Evolutionary conservation across 2,797 vertebrate species (phyloP), one percentile per base, ranked within the genome.

Genomic region (Uromys caudimaculatus): DNA sequence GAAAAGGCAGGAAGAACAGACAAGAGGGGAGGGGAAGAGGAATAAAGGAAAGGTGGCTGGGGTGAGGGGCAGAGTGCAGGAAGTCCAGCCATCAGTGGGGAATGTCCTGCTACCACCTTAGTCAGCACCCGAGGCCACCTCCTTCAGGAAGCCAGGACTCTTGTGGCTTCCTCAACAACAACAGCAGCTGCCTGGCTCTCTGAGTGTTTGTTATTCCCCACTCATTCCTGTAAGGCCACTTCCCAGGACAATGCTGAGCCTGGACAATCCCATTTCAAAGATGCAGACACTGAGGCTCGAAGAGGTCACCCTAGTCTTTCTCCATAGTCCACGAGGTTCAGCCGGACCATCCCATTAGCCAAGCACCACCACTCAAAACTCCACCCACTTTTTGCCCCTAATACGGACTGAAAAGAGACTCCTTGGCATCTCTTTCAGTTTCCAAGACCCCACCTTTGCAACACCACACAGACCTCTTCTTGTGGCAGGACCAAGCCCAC

Each of bases 221-320:
- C 47, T 35, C 82, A 2, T 0, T 41, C 60, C 88, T 89, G 58
- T 24, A n/a, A 41, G 87, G 82, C 2, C 71, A 89, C 94, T 93
- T 32, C 92, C 96, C 76, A 84, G 75, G 78, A 73, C 50, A 44
- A 47, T 6, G 79, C 27, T 82, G 77, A 60, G 44, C 50, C 62
- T 69, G 81, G 56, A 29, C n/a, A 62, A 38, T 23, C 85, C 96
- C 97, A 90, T 85, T 94, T 93, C 83, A 91, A 71, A 94, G 93
- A 84, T 50, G 44, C 67, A 71, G 69, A 91, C 71, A 87, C 0
- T 11, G 47, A 97, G 89, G 62, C 19, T 67, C 24, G 11, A 56
- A 58, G 44, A 90, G 67, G 77, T 2, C 2, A 91, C 84, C 3
- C 6, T 19, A n/a, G 58, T 47, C 94, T 56, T 35, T 75, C 52